Evolutionary conservation across 2,888 invertebrate species (phyloP), one percentile per base, ranked within the genome.

Genomic region (Melanophora roralis): DNA sequence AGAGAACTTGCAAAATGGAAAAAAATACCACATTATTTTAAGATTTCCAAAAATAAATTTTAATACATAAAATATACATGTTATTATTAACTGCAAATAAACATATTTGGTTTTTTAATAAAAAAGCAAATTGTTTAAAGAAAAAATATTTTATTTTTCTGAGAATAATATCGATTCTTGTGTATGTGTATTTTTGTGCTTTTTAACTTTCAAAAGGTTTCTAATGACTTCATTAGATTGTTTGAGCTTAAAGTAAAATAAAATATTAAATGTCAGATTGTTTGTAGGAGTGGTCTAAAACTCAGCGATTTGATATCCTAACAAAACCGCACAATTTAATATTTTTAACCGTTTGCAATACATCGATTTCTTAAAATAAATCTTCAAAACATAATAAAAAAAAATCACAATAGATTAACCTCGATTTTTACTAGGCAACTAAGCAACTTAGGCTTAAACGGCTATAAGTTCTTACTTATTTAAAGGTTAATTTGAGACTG

Each of bases 41-140:
- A 59, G 55, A 68, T 76, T 76, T 76, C 68, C 64, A 62, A 49
- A 77, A 59, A 59, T 69, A 76, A 62, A 76, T 55, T 16, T 68
- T 62, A 53, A 60, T 5, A 27, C 27, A 27, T 27, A 27, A 27
- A 5, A 27, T 5, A 27, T 6, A 27, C 27, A 27, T 27, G 6
- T 6, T 27, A 6, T 27, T 45, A 53, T 60, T 43, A 49, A 27
- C 9, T 55, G 53, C 14, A 2, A 23, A 55, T 45, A 72, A 60
- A 62, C 62, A 62, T 51, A 9, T 72, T n/a, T n/a, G n/a, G n/a
- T n/a, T 34, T 40, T 23, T 40, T 59, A 4, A 6, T 40, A 12
- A 51, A 68, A 43, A 43, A 53, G 40, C 45, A 45, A 75, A 75
- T 60, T 59, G 59, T 74, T 51, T n/a, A n/a, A n/a, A n/a, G 11